phyloP scores from a whole-genome alignment of 2,888 invertebrate genomes.

The Ophioninae sp. region DNA sequence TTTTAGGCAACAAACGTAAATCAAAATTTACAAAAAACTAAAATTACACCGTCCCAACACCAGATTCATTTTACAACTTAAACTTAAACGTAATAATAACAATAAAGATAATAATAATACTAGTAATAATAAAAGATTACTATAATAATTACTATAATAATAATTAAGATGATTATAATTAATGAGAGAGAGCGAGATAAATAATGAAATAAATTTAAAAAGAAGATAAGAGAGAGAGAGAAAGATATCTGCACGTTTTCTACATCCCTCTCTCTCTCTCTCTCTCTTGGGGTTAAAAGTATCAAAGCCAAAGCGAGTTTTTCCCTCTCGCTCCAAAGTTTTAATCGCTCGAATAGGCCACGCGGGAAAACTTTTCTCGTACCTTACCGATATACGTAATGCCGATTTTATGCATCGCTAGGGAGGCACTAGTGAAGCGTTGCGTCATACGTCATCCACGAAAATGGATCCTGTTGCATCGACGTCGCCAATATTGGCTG shows the following conservation, averaged over 20 bases:
- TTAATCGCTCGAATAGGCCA: conserved; percentile 23
- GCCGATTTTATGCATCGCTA: conserved; percentile 32
- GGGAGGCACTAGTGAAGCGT: conserved; percentile 23
- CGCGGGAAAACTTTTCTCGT: conserved; percentile 2
- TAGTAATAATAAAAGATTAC: too few species aligned
- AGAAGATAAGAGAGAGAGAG: neutral
- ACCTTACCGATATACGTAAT: neutral
- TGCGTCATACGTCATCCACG: conserved; percentile 21
- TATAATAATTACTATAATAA: too few species aligned
- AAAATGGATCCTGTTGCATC: conserved; percentile 21
- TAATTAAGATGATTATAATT: too few species aligned
- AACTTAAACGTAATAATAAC: too few species aligned
- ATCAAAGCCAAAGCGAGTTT: conserved; percentile 25
- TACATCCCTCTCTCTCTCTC: conserved; percentile 11
- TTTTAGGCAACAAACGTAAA: too few species aligned
- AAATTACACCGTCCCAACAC: too few species aligned
- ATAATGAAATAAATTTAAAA: too few species aligned
- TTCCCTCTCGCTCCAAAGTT: conserved; percentile 23
- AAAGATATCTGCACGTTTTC: conserved; percentile 23
- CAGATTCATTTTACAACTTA: too few species aligned
- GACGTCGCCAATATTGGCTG: too few species aligned
- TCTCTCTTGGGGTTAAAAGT: conserved; percentile 3
- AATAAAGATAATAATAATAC: too few species aligned
- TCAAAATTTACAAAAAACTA: too few species aligned
- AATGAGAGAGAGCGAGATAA: too few species aligned